Conservation (phyloP, 2,113 vertebrate species). For the Cynopterus brachyotis region DNA sequence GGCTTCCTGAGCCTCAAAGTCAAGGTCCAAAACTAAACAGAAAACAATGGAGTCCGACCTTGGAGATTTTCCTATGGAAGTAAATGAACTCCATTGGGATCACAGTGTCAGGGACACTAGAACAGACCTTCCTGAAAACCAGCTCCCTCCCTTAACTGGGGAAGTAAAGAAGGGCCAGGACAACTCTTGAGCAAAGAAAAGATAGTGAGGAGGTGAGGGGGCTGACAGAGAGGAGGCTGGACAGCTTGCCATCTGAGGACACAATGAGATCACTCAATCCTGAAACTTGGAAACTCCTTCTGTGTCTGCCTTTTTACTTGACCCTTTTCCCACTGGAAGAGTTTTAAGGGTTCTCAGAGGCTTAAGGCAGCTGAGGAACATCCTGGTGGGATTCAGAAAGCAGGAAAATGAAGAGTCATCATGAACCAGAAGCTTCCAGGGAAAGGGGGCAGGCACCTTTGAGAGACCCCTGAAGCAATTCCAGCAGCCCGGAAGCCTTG, state of each 20-base stretch:
- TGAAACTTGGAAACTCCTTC: neutral
- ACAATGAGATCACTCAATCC: neutral
- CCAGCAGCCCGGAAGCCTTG: neutral
- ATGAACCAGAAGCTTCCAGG: neutral
- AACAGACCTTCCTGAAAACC: neutral
- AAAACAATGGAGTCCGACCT: neutral
- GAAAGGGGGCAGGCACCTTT: neutral
- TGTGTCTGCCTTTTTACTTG: neutral
- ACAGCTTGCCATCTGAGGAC: neutral
- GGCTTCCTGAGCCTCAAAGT: conserved; percentile 1
- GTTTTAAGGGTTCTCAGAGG: neutral
- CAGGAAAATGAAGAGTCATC: neutral
- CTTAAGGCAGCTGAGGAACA: neutral
- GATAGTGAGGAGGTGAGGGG: neutral
- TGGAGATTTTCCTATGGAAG: neutral
- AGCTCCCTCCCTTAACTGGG: neutral
- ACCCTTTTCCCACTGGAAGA: neutral
- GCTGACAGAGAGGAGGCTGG: neutral
- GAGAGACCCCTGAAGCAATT: neutral
- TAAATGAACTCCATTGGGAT: neutral
- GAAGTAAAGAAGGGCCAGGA: neutral
- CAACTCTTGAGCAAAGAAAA: neutral
- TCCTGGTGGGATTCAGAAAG: neutral
- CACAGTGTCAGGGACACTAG: neutral
- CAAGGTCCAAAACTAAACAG: neutral